Evolutionary conservation across 1,140 invertebrate genomes (phyloP).

Genomic region (Wiebesia pumilae): DNA sequence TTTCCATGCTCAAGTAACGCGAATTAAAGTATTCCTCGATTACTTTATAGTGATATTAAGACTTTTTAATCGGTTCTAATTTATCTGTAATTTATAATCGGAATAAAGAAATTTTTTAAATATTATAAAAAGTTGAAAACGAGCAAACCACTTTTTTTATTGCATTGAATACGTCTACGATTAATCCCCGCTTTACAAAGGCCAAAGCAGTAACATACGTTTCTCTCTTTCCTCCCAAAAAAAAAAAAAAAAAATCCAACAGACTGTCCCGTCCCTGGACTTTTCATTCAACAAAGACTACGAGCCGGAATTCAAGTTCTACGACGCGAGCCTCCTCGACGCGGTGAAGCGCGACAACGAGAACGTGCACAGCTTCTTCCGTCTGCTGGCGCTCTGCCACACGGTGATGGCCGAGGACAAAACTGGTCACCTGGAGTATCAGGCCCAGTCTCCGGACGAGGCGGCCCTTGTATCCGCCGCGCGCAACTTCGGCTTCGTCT

Average conservation of each 20-base stretch:
- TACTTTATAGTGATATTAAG: no score
- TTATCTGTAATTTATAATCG: no score
- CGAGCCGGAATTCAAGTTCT: constrained; percentile 95
- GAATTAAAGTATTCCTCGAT: not conserved
- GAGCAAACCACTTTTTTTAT: no score
- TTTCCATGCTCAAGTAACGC: not conserved
- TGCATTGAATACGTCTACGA: constrained; percentile 26
- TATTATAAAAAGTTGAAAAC: not conserved
- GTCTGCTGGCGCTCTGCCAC: constrained; percentile 92
- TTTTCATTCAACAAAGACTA: constrained; percentile 95
- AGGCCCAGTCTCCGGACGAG: constrained; percentile 99
- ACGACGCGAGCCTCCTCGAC: constrained; percentile 90
- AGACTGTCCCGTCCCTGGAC: constrained; percentile 87
- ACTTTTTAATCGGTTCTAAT: no score
- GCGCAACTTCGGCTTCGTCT: constrained; percentile 98
- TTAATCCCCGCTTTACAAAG: not conserved
- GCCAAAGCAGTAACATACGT: not conserved
- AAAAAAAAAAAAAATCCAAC: constrained; percentile 58
- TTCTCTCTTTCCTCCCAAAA: not conserved
- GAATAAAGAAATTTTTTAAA: no score
- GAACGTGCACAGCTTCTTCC: constrained; percentile 90
- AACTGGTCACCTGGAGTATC: constrained; percentile 83
- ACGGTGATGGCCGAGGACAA: constrained; percentile 98
- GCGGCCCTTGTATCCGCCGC: constrained; percentile 97
- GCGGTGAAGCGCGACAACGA: constrained; percentile 85